Base-by-base conservation (phyloP, 1,140 invertebrate species). In the Pogonomyrmex barbatus region DNA sequence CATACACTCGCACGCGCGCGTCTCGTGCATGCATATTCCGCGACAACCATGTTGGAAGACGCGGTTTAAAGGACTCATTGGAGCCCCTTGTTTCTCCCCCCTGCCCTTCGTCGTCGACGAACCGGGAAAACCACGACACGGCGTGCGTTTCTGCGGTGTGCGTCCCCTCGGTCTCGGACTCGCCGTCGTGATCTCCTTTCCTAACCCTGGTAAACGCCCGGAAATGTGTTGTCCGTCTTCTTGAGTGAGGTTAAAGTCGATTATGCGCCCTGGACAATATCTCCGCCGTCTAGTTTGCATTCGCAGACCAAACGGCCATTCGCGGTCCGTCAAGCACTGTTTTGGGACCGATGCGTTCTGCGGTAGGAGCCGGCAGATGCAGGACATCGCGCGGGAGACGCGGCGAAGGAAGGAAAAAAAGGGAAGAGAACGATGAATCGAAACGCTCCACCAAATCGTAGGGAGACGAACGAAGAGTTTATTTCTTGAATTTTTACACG, bases 251-350 rank as follows among this genome's bases (percentile, higher is more conserved):
- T 92, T 92, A 91, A 92, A 93, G 89, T 93, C 88, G 91, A 93
- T 93, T 93, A 93, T 92, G 87, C 88, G 70, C 86, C 82, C 77
- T 62, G 85, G 89, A 92, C 93, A 92, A 92, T 92, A 92, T 89
- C 89, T 93, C 76, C 81, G 50, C 91, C 85, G 87, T 85, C 92
- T 89, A 88, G 91, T 93, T 93, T 92, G 88, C 90, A 93, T 94
- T 93, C 75, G 85, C 86, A 91, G 84, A 87, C 89, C 89, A 91
- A 92, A 92, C 91, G 91, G 82, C 90, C 90, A 92, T 93, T 93
- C 91, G 91, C 85, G 92, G 91, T 93, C 88, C 84, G 89, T 83
- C 91, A 85, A 93, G 88, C 92, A 90, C 86, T 87, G 86, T 91
- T 92, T 93, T 88, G 82, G 87, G 65, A 89, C 77, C 85, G 86